A percentile compares a stretch with the other conserved stretches of the same genome.
phyloP scores from a whole-genome alignment of 2,888 invertebrate genomes.

The Chymomyza fuscimana region DNA sequence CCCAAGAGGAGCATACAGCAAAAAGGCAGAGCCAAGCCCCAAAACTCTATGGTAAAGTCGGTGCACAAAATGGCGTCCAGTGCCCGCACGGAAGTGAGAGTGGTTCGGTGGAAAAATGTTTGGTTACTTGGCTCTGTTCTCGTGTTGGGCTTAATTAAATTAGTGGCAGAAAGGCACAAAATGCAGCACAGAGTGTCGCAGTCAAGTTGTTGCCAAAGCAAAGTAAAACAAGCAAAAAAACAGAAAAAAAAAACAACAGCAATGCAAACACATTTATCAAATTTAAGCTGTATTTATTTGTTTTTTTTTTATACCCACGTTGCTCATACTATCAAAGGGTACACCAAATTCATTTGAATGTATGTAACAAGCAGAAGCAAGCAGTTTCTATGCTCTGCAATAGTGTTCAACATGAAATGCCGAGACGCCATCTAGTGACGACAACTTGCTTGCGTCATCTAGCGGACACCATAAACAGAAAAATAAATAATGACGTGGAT shows the following conservation, averaged over 20 bases:
- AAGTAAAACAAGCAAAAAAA: not conserved
- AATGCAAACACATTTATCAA: slow-evolving; percentile 24
- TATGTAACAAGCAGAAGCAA: too few relatives aligned
- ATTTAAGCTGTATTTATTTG: not conserved
- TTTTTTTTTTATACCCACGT: not conserved
- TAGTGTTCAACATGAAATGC: too few relatives aligned
- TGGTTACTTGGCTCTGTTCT: slow-evolving; percentile 20
- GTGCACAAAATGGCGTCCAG: slow-evolving; percentile 27
- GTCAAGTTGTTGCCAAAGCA: slow-evolving; percentile 31
- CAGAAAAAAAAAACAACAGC: not conserved
- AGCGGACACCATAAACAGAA: too few relatives aligned
- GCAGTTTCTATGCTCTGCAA: too few relatives aligned
- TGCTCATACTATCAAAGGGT: too few relatives aligned
- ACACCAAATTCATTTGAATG: too few relatives aligned
- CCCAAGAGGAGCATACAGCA: not conserved
- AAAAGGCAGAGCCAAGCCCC: slow-evolving; percentile 4
- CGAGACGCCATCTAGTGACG: too few relatives aligned
- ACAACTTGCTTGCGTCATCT: too few relatives aligned
- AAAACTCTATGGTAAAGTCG: not conserved
- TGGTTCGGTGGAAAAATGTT: slow-evolving; percentile 18
- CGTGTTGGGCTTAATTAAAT: slow-evolving; percentile 54
- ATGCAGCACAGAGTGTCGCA: slow-evolving; percentile 26
- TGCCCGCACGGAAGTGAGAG: slow-evolving; percentile 12
- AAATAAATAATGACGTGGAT: too few relatives aligned
- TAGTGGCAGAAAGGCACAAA: slow-evolving; percentile 33